Percentiles rank a stretch among this genome's conserved stretches.
Conservation (phyloP, 2,113 vertebrate genomes). For the Spizaetus ornatus region DNA sequence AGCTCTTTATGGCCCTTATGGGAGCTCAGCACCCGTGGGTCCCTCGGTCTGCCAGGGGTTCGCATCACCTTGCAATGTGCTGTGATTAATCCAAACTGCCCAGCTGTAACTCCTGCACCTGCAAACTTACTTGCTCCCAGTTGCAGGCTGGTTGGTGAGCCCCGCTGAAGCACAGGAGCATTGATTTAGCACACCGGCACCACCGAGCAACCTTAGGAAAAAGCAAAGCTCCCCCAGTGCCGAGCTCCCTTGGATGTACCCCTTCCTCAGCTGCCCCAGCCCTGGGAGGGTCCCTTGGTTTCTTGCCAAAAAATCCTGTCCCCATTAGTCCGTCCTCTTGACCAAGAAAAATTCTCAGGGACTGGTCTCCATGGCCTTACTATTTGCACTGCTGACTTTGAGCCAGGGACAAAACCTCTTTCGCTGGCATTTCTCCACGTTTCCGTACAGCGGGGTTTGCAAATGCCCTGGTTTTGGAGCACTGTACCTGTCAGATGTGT, state of each 20-base stretch:
- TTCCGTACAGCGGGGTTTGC: neutral
- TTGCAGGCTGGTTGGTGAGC: neutral
- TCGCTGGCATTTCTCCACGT: neutral
- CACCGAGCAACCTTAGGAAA: neutral
- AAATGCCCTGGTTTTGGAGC: neutral
- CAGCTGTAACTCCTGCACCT: neutral
- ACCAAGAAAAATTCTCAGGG: neutral
- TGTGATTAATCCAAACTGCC: neutral
- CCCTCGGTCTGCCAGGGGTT: neutral
- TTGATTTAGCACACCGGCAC: neutral
- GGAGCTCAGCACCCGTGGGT: neutral
- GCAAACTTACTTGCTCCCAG: neutral
- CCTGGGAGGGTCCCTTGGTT: neutral
- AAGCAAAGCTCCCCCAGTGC: fast-evolving
- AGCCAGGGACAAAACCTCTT: neutral
- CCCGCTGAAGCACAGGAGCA: neutral
- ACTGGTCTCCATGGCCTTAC: fast-evolving
- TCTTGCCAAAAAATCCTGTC: neutral
- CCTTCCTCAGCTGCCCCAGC: neutral
- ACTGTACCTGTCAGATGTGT: neutral
- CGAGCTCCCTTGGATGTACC: neutral
- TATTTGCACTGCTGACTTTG: neutral
- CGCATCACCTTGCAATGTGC: neutral
- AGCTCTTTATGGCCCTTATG: neutral
- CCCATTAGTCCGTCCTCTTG: neutral